Evolutionary conservation across 2,888 invertebrate species (phyloP).

Genomic region (Drosophila meridionalis): DNA sequence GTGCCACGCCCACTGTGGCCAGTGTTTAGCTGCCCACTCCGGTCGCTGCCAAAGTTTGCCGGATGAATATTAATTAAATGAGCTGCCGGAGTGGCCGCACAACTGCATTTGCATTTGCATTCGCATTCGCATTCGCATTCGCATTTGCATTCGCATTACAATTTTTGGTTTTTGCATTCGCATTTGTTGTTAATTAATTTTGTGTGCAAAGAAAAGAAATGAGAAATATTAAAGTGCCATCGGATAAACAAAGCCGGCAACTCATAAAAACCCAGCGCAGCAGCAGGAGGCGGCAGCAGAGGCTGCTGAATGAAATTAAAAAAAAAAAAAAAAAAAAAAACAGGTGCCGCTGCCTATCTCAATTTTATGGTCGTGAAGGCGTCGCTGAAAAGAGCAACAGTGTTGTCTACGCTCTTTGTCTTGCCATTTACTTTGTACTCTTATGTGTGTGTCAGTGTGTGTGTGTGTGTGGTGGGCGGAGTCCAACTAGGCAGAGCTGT

Average conservation of each 20-base stretch:
- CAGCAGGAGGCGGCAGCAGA: slow-evolving; percentile 3
- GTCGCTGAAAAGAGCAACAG: slow-evolving; percentile 73
- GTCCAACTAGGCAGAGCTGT: slow-evolving; percentile 31
- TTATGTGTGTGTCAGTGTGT: background rate
- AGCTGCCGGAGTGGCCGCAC: slow-evolving; percentile 62
- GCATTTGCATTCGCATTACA: slow-evolving; percentile 45
- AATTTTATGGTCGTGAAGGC: slow-evolving; percentile 49
- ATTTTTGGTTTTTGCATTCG: slow-evolving; percentile 44
- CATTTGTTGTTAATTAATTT: slow-evolving; percentile 76
- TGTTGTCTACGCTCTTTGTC: slow-evolving; percentile 65
- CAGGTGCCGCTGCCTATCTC: slow-evolving; percentile 49
- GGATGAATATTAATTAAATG: slow-evolving; percentile 79
- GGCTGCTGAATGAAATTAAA: slow-evolving; percentile 67
- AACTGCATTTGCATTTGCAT: slow-evolving; percentile 69
- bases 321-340: slow-evolving; percentile 1
- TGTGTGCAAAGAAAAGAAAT: slow-evolving; percentile 38
- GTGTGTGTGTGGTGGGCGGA: slow-evolving; percentile 5
- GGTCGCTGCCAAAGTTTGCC: slow-evolving; percentile 51
- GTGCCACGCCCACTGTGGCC: slow-evolving; percentile 44
- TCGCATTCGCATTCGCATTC: slow-evolving; percentile 33
- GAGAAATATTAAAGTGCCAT: slow-evolving; percentile 52
- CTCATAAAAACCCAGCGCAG: slow-evolving; percentile 26
- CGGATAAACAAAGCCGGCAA: slow-evolving; percentile 38
- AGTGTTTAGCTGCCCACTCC: slow-evolving; percentile 5
- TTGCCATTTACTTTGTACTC: slow-evolving; percentile 60